Evolutionary conservation across 2,888 invertebrate genomes (phyloP).

Genomic region (Volucella bombylans): DNA sequence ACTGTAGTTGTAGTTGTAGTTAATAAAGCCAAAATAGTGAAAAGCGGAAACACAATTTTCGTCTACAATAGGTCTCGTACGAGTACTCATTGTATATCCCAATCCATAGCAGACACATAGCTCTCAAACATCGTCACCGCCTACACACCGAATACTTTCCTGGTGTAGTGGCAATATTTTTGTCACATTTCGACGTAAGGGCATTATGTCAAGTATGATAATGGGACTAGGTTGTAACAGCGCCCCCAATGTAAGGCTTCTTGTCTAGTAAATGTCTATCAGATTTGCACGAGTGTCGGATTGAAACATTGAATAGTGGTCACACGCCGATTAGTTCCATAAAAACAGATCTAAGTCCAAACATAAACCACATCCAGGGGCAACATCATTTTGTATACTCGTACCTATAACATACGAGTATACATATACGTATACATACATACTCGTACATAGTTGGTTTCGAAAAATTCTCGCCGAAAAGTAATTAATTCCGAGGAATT

Average conservation of each 20-base stretch:
- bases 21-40: too few species aligned
- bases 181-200: slow-evolving; percentile 21
- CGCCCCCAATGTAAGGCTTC: not conserved
- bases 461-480: slow-evolving; percentile 21
- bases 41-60: too few species aligned
- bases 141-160: too few species aligned
- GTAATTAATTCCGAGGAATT: slow-evolving; percentile 41
- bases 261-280: not conserved
- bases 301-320: slow-evolving; percentile 15
- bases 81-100: too few species aligned
- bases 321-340: slow-evolving; percentile 29
- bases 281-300: not conserved
- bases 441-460: not conserved
- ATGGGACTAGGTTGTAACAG: not conserved
- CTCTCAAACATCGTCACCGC: too few species aligned
- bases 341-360: not conserved
- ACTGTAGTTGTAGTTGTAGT: too few species aligned
- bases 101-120: not conserved
- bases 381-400: too few species aligned
- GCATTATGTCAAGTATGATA: slow-evolving; percentile 22
- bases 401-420: too few species aligned
- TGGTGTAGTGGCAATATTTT: slow-evolving; percentile 11
- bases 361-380: not conserved
- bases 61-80: too few species aligned
- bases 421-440: not conserved